phyloP scores from a whole-genome alignment of 2,797 vertebrate species.

The Phrynocephalus forsythii region DNA sequence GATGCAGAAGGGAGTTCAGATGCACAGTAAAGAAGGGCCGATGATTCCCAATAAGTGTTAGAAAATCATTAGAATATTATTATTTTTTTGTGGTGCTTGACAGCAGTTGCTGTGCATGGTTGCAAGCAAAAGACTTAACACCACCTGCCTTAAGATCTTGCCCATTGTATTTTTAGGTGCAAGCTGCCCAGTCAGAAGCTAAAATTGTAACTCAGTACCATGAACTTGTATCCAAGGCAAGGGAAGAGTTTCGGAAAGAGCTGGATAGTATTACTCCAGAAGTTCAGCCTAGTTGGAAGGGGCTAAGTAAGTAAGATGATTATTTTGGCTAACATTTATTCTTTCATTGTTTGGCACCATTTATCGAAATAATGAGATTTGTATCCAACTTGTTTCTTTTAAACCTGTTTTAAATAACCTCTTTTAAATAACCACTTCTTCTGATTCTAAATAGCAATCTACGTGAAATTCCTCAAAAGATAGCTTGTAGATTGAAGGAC shows the following conservation, averaged over 20 bases:
- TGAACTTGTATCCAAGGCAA: slow-evolving; percentile 92
- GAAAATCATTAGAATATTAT: too few relatives aligned
- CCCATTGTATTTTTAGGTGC: slow-evolving; percentile 79
- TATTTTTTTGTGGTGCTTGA: too few relatives aligned
- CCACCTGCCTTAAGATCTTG: background rate
- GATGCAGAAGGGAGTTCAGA: background rate
- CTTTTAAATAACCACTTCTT: background rate
- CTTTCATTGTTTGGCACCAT: background rate
- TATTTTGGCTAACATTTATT: background rate
- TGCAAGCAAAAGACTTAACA: fast-evolving
- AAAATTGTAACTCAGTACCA: slow-evolving; percentile 95
- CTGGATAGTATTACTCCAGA: slow-evolving; percentile 94
- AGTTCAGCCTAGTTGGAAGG: slow-evolving; percentile 93
- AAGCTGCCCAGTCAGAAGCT: slow-evolving; percentile 91
- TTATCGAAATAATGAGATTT: background rate
- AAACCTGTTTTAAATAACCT: background rate
- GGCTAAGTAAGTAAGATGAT: slow-evolving; percentile 86
- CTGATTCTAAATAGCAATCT: background rate
- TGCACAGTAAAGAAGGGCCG: background rate
- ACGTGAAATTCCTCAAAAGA: background rate
- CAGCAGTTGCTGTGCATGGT: background rate
- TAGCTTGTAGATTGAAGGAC: background rate
- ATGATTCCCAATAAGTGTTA: background rate
- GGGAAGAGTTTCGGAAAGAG: slow-evolving; percentile 91
- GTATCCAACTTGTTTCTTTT: background rate